Evolutionary conservation across 1,140 invertebrate genomes (phyloP).

Genomic region (Epicauta chinensis): DNA sequence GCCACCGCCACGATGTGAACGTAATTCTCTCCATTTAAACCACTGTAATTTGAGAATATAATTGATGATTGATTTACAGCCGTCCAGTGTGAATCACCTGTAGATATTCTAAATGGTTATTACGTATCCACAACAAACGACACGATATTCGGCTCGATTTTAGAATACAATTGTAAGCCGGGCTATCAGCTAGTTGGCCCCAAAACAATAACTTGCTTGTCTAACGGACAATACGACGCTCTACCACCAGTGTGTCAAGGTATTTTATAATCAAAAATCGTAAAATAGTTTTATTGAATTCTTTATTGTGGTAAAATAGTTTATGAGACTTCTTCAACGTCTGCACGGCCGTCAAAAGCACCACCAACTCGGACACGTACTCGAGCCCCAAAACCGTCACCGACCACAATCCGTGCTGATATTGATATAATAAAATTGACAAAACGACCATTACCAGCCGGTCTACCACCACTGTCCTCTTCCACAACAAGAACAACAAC

Average conservation of each 20-base stretch:
- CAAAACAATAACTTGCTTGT: slow-evolving; percentile 61
- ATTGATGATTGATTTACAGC: slow-evolving; percentile 48
- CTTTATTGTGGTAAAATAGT: neutral
- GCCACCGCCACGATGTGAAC: slow-evolving; percentile 81
- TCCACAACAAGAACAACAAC: slow-evolving; percentile 21
- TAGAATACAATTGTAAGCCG: slow-evolving; percentile 69
- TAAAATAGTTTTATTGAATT: slow-evolving; percentile 38
- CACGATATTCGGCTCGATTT: slow-evolving; percentile 60
- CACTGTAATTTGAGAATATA: neutral
- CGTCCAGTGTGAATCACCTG: slow-evolving; percentile 68
- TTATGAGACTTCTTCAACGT: slow-evolving; percentile 3
- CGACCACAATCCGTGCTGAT: slow-evolving; percentile 38
- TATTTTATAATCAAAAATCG: neutral
- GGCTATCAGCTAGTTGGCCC: slow-evolving; percentile 66
- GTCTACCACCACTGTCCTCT: no score
- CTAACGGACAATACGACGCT: slow-evolving; percentile 73
- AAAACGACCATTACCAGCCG: slow-evolving; percentile 18
- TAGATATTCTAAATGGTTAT: slow-evolving; percentile 63
- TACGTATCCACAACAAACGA: slow-evolving; percentile 57
- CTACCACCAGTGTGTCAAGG: slow-evolving; percentile 65
- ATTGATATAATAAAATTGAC: slow-evolving; percentile 27
- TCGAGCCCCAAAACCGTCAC: slow-evolving; percentile 38
- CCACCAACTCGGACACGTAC: slow-evolving; percentile 34
- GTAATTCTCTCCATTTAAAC: slow-evolving; percentile 43
- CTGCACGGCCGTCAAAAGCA: slow-evolving; percentile 17